These are phyloP conservation scores for Crotalus horridus DNA, from an alignment of 2,113 vertebrate species.

Conservation along the genomic window DNA sequence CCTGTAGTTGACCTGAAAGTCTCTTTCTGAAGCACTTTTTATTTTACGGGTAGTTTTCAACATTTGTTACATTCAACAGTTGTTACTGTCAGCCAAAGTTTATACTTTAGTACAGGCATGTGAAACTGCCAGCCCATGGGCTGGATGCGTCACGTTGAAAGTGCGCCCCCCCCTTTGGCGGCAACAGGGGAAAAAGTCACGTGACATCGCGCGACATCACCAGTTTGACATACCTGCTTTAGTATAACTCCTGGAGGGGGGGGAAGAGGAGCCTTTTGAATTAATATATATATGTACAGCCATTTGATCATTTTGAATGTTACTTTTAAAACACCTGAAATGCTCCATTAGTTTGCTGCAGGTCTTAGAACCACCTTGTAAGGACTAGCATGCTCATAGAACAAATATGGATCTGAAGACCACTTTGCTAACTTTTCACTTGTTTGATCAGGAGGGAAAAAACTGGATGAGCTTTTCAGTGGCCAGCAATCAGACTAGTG, in stretches of 20 bases:
- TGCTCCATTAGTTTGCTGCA: neutral
- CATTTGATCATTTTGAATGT: neutral
- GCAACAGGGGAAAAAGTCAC: too few species aligned
- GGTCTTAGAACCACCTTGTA: neutral
- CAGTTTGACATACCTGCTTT: neutral
- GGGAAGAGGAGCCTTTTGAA: neutral
- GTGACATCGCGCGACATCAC: too few species aligned
- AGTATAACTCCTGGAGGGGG: neutral
- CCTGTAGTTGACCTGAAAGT: neutral
- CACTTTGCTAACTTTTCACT: neutral
- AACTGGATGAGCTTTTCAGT: neutral
- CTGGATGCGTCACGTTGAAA: too few species aligned
- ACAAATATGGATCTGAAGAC: neutral
- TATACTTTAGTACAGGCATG: neutral
- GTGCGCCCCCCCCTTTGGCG: too few species aligned
- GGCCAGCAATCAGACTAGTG: neutral
- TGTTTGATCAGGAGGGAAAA: slow-evolving; percentile 3
- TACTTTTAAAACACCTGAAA: neutral
- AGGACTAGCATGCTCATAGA: neutral
- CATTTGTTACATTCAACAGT: slow-evolving; percentile 31
- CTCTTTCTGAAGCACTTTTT: slow-evolving; percentile 5
- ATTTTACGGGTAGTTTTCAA: slow-evolving; percentile 23
- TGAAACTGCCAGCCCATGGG: too few species aligned
- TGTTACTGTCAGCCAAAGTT: slow-evolving; percentile 18
- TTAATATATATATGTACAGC: neutral